Evolutionary conservation across 1,140 invertebrate species (phyloP).

Genomic region (Nasonia longicornis): DNA sequence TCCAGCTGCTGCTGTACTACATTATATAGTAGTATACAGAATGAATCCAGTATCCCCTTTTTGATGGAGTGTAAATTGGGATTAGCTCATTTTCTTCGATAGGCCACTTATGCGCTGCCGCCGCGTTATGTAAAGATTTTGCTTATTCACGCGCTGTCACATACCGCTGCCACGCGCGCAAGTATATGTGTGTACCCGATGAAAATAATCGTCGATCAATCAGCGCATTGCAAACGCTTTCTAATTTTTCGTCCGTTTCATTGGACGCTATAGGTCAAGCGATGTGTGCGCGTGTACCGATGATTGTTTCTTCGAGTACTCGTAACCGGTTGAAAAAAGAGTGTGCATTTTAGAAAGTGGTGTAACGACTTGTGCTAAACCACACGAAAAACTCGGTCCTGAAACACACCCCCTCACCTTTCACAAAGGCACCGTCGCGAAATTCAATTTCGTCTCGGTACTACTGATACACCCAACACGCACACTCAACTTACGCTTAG

Average conservation of each 20-base stretch:
- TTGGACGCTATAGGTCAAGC: too few species aligned
- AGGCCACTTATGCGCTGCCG: not conserved
- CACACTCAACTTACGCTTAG: not conserved
- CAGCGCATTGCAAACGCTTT: conserved; percentile 33
- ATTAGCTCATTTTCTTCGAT: conserved; percentile 7
- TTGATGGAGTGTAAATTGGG: conserved; percentile 22
- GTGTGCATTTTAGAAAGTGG: too few species aligned
- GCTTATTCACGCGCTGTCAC: conserved; percentile 13
- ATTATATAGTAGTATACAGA: not conserved
- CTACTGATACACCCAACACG: not conserved
- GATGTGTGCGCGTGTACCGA: too few species aligned
- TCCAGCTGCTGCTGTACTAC: not conserved
- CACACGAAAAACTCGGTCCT: too few species aligned
- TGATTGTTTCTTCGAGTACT: too few species aligned
- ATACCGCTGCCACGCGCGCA: not conserved
- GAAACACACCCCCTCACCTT: too few species aligned
- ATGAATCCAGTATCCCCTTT: not conserved
- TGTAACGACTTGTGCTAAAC: too few species aligned
- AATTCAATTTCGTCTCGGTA: too few species aligned
- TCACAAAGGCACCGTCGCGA: too few species aligned
- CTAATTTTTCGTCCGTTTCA: conserved; percentile 17
- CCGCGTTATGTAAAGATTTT: not conserved
- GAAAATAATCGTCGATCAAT: conserved; percentile 24
- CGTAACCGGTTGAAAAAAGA: too few species aligned
- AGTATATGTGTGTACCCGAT: not conserved